Conservation (phyloP, 1,140 invertebrate species). For the Diachasmimorpha longicaudata region DNA sequence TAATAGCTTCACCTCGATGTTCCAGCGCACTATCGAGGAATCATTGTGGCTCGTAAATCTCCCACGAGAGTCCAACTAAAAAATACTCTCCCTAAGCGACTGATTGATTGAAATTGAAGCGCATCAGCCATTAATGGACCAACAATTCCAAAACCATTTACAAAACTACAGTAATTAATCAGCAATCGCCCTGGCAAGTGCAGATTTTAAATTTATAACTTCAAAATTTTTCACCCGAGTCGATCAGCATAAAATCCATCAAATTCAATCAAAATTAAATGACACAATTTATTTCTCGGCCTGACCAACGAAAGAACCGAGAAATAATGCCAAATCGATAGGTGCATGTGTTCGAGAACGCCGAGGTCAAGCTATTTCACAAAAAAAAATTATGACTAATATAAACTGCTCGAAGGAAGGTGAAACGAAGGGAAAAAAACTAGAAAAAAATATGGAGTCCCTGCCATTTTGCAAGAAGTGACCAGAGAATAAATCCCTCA, state of each 20-base stretch:
- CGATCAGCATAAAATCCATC: too few species aligned
- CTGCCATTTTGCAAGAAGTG: conserved; percentile 23
- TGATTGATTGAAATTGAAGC: neutral
- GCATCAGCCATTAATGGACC: conserved; percentile 28
- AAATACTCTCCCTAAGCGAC: neutral
- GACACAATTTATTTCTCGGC: neutral
- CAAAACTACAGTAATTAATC: too few species aligned
- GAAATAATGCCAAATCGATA: neutral
- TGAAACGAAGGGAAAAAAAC: neutral
- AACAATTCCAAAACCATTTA: too few species aligned
- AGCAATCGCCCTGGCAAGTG: too few species aligned
- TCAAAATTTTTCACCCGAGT: too few species aligned
- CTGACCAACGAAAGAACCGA: neutral
- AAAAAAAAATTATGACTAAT: conserved; percentile 37
- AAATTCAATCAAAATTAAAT: too few species aligned
- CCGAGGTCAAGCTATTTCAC: conserved; percentile 36
- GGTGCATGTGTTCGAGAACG: conserved; percentile 21
- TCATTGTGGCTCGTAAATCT: conserved; percentile 16
- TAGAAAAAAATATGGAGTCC: conserved; percentile 20
- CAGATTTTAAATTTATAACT: too few species aligned
- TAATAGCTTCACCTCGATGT: conserved; percentile 45
- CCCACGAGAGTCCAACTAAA: neutral
- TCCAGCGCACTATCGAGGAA: conserved; percentile 2
- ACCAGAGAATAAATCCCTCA: neutral
- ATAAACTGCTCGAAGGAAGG: conserved; percentile 34